phyloP scores from a whole-genome alignment of 2,113 vertebrate species.

The Rhadina sibilatrix region DNA sequence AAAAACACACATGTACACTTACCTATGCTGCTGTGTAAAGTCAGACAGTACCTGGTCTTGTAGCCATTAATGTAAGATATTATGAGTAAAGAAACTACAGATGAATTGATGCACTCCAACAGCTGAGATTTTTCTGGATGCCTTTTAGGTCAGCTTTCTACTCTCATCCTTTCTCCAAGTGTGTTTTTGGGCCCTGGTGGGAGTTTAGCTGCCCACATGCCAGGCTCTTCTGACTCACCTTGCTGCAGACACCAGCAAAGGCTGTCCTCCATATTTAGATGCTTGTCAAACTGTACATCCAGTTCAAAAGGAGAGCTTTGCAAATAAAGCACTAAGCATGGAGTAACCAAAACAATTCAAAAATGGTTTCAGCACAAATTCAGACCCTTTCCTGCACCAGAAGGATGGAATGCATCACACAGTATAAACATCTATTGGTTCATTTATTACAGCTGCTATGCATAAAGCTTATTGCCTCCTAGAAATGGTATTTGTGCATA shows the following conservation, averaged over 20 bases:
- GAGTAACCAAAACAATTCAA: not conserved
- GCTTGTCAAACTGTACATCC: not conserved
- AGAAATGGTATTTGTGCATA: not conserved
- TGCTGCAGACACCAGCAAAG: not conserved
- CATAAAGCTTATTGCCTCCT: not conserved
- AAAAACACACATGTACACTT: accelerated
- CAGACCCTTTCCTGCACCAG: not conserved
- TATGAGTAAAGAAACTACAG: not conserved
- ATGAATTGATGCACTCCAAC: not conserved
- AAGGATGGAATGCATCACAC: not conserved
- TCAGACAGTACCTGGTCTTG: not conserved
- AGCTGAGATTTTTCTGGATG: not conserved
- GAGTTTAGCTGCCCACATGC: not conserved
- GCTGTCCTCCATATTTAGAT: not conserved
- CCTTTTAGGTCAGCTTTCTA: not conserved
- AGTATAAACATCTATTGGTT: not conserved
- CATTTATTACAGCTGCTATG: not conserved
- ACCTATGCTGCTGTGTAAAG: not conserved
- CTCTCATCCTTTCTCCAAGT: not conserved
- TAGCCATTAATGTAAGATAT: not conserved
- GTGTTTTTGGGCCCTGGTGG: not conserved
- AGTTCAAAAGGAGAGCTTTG: not conserved
- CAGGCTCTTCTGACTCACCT: not conserved
- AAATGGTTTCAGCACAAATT: not conserved
- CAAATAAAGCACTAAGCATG: not conserved